Base-by-base conservation (phyloP, 2,113 vertebrate genomes). In the Gyps fulvus region DNA sequence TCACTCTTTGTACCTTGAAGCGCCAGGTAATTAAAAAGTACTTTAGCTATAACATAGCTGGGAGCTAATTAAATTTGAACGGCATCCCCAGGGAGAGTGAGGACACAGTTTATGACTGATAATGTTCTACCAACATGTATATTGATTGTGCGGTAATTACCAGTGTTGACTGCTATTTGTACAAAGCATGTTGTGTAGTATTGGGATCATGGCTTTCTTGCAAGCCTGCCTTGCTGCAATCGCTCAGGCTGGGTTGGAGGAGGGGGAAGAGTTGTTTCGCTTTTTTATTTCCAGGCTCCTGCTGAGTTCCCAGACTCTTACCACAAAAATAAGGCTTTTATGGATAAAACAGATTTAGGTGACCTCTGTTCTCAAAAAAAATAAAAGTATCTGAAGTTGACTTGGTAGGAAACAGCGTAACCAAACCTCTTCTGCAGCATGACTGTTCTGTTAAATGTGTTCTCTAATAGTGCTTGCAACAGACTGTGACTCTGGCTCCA, bases 401-500 rank as follows among this genome's bases (percentile, higher is more conserved):
- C 38, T 76, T 45, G 31, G 15, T 57, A 58, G 25, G 25, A 82
- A 94, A 59, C n/a, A 73, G 13, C 36, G 4, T 31, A 71, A 65
- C 13, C 34, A 84, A 92, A 43, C 20, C 25, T 52, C 40, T 78
- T 85, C 57, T 67, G 42, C 62, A 45, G 36, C 52, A 3, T 77
- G 40, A n/a, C 54, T 5, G 1, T 26, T 49, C 32, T 82, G 57
- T 63, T 89, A 59, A 65, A 84, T 71, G 36, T 90, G 54, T 76
- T 91, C 89, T 88, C 69, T 70, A 25, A 65, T 25, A 99, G 99
- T 99, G 61, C 92, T 98, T 76, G 99, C 99, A 27, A 98, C 98
- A 31, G 99, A 99, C 97, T 99, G 99, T 19, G 99, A 99, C 97
- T 98, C 98, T 0, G 99, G 98, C 26, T 92, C 97, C 87, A 99